A percentile compares a stretch with the other conserved stretches of the same genome.
Evolutionary conservation across 2,888 invertebrate genomes (phyloP).

Genomic region (Leistus spinibarbis): DNA sequence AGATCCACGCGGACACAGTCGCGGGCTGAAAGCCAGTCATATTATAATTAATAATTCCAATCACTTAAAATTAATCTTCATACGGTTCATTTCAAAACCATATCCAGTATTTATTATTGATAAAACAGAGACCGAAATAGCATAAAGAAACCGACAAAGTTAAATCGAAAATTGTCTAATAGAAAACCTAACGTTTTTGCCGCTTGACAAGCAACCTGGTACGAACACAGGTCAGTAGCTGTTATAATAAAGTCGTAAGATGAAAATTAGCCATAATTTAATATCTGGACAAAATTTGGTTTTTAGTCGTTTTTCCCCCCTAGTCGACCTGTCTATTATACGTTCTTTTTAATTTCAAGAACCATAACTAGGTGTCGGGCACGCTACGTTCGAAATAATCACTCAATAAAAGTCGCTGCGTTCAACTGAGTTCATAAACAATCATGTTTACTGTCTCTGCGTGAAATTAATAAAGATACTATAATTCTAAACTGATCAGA

Average conservation of each 20-base stretch:
- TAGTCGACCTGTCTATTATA: constrained; percentile 27
- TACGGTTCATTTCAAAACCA: no score
- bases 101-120: no score
- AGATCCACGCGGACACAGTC: no score
- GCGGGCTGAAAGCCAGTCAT: no score
- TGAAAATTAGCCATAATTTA: constrained; percentile 48
- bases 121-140: neutral
- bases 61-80: no score
- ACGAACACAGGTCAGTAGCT: constrained; percentile 43
- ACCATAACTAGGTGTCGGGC: constrained; percentile 49
- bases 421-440: constrained; percentile 46
- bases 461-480: constrained; percentile 33
- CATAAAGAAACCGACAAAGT: neutral
- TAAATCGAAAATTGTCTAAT: neutral
- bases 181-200: constrained; percentile 12
- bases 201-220: constrained; percentile 40
- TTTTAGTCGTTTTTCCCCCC: constrained; percentile 43
- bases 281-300: constrained; percentile 45
- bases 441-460: constrained; percentile 39
- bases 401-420: constrained; percentile 47
- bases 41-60: no score
- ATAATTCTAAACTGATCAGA: neutral
- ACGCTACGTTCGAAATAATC: constrained; percentile 49
- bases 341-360: constrained; percentile 45
- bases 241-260: constrained; percentile 47